phyloP scores from a whole-genome alignment of 2,797 vertebrate species.

The Oophaga sylvatica region DNA sequence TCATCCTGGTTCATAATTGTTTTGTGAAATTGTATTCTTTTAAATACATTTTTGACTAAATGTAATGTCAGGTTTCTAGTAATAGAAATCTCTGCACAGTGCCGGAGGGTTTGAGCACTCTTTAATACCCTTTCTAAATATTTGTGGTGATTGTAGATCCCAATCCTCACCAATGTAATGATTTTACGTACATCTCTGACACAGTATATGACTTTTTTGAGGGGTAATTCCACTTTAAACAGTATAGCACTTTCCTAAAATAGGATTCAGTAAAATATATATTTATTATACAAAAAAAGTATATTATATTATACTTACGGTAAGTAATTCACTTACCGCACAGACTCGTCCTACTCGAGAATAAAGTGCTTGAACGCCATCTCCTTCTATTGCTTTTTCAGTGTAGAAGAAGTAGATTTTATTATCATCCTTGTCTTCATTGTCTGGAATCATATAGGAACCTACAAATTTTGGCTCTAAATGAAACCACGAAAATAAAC shows the following conservation, averaged over 20 bases:
- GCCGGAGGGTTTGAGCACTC: not conserved
- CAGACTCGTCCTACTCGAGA: slow-evolving; percentile 88
- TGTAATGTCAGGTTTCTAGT: not conserved
- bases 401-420: slow-evolving; percentile 98
- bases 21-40: not conserved
- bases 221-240: not conserved
- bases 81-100: not conserved
- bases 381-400: slow-evolving; percentile 85
- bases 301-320: not conserved
- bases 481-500: slow-evolving; percentile 15
- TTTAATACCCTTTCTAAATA: not conserved
- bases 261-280: not conserved
- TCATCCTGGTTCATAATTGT: not conserved
- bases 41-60: not conserved
- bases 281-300: not conserved
- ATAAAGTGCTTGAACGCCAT: slow-evolving; percentile 82
- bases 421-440: slow-evolving; percentile 91
- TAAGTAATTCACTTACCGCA: slow-evolving; percentile 76
- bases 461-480: slow-evolving; percentile 92
- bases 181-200: not conserved
- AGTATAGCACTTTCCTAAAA: not conserved
- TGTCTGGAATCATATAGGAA: slow-evolving; percentile 90
- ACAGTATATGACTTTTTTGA: not conserved
- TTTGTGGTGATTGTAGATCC: not conserved
- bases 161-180: not conserved